Conservation (phyloP, 2,888 invertebrate genomes). For the Coleophora flavipennella region DNA sequence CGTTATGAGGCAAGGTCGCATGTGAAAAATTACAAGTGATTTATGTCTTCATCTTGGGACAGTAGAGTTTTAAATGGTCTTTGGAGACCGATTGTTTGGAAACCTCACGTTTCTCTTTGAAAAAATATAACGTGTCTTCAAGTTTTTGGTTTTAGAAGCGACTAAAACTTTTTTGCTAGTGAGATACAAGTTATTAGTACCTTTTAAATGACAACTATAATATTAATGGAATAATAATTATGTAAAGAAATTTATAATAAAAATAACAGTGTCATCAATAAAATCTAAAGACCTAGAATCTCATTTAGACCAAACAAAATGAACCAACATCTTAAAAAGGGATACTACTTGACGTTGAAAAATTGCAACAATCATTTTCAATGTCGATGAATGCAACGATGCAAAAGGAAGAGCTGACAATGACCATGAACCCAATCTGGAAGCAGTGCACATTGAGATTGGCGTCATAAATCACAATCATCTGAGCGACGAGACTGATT, state of each 20-base stretch:
- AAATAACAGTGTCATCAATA: no score
- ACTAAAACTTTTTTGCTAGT: no score
- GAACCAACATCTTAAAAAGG: conserved; percentile 1
- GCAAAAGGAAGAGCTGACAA: conserved; percentile 18
- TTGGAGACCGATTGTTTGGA: conserved; percentile 17
- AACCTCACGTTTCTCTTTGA: conserved; percentile 13
- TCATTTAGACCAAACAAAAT: no score
- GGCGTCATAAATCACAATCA: conserved; percentile 62
- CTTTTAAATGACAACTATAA: no score
- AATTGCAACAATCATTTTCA: no score
- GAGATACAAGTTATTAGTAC: no score
- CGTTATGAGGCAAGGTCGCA: conserved; percentile 72
- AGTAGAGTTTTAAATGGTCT: conserved; percentile 25
- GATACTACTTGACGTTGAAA: no score
- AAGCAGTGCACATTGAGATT: conserved; percentile 53
- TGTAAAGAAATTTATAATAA: no score
- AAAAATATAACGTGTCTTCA: conserved; percentile 4
- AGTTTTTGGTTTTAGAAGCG: no score
- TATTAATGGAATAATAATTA: no score
- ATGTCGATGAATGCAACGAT: background rate
- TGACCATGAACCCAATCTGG: conserved; percentile 62
- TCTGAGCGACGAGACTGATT: conserved; percentile 41
- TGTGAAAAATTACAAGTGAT: conserved; percentile 59
- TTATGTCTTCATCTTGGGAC: conserved; percentile 60
- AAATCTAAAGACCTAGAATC: no score